phyloP scores from a whole-genome alignment of 2,797 vertebrate species.

The Mallotus villosus region DNA sequence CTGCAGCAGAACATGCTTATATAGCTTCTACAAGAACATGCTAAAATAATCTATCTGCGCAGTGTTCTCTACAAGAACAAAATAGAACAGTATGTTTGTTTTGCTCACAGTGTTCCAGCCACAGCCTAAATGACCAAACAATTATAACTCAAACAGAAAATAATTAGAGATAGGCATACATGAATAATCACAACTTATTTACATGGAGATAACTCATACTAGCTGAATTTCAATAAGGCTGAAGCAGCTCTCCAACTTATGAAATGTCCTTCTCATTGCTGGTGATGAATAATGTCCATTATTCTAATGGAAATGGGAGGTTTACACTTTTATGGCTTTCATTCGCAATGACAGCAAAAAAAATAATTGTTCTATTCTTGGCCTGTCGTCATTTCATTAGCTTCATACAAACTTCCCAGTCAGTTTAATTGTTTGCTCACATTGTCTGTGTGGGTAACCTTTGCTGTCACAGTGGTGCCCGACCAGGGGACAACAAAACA shows the following conservation, averaged over 20 bases:
- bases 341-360: constrained; percentile 32
- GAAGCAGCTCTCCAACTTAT: constrained; percentile 43
- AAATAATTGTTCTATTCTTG: neutral
- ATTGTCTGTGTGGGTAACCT: constrained; percentile 54
- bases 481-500: constrained; percentile 59
- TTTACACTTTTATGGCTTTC: constrained; percentile 21
- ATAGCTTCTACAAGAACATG: no score
- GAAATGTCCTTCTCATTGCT: constrained; percentile 46
- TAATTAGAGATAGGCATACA: constrained; percentile 58
- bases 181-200: constrained; percentile 53
- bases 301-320: constrained; percentile 46
- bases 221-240: constrained; percentile 58
- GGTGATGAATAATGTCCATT: constrained; percentile 56
- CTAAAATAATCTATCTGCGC: neutral
- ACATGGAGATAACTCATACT: constrained; percentile 39
- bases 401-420: constrained; percentile 36
- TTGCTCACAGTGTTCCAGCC: neutral
- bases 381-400: neutral
- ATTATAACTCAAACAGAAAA: constrained; percentile 41
- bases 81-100: no score
- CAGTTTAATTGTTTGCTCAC: constrained; percentile 56
- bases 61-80: neutral
- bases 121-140: constrained; percentile 15
- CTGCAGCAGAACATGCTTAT: neutral
- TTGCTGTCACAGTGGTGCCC: constrained; percentile 45